Evolutionary conservation across 2,797 vertebrate genomes (phyloP).

Genomic region (Xiphorhynchus erythropygius): DNA sequence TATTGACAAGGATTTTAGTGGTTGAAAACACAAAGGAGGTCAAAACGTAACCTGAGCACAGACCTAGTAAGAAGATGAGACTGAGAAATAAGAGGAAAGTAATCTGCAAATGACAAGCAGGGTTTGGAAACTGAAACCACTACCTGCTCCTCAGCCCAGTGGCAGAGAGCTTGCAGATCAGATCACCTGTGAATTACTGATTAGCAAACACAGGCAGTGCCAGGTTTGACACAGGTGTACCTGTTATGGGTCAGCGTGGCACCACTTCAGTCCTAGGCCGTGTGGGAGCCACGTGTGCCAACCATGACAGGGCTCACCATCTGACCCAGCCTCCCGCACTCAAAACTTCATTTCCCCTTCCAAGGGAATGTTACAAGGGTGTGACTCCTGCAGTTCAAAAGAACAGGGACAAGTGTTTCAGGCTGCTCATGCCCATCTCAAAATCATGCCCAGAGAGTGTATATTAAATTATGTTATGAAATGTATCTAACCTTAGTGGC

Average conservation of each 20-base stretch:
- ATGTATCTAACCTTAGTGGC: not conserved
- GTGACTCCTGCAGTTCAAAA: not conserved
- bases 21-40: not conserved
- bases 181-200: rapidly evolving
- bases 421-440: not conserved
- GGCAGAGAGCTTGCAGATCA: not conserved
- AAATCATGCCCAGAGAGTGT: rapidly evolving
- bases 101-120: not conserved
- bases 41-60: not conserved
- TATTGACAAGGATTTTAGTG: not conserved
- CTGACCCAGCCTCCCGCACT: rapidly evolving
- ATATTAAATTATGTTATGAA: not conserved
- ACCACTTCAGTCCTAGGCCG: rapidly evolving
- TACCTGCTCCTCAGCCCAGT: not conserved
- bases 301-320: rapidly evolving
- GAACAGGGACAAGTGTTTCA: not conserved
- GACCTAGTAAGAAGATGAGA: not conserved
- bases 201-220: not conserved
- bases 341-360: not conserved
- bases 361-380: rapidly evolving
- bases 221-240: rapidly evolving
- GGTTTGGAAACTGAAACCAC: not conserved
- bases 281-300: rapidly evolving
- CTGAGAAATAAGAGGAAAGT: not conserved
- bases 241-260: rapidly evolving